phyloP scores from a whole-genome alignment of 2,113 vertebrate genomes.

The Scatophagus argus region DNA sequence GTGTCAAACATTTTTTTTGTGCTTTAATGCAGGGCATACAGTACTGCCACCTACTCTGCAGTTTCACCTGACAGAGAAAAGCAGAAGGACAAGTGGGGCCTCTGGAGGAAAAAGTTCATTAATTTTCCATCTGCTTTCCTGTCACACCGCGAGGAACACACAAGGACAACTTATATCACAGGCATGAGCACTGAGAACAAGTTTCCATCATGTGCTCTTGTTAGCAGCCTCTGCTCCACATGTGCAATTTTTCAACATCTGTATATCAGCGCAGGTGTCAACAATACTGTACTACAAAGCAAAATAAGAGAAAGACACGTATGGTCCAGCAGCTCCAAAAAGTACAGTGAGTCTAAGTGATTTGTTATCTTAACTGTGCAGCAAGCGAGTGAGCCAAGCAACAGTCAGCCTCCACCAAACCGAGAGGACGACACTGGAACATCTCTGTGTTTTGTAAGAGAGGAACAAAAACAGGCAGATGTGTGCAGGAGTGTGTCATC shows the following conservation, averaged over 20 bases:
- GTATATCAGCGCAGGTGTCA: background rate
- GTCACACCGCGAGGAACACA: background rate
- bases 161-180: conserved; percentile 13
- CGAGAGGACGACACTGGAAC: conserved; percentile 11
- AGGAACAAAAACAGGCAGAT: background rate
- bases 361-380: background rate
- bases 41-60: background rate
- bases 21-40: background rate
- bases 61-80: conserved; percentile 14
- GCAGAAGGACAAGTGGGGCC: background rate
- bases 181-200: background rate
- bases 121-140: conserved; percentile 42
- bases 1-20: background rate
- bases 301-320: background rate
- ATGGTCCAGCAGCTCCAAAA: background rate
- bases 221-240: background rate
- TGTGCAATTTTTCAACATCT: background rate
- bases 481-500: background rate
- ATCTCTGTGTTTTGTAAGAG: conserved; percentile 8
- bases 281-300: background rate
- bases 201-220: conserved; percentile 10
- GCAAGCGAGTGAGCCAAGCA: conserved; percentile 8
- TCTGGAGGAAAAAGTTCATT: conserved; percentile 1
- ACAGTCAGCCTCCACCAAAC: background rate
- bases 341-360: background rate